Conservation (phyloP, 2,113 vertebrate genomes). For the Megaceryle maxima region DNA sequence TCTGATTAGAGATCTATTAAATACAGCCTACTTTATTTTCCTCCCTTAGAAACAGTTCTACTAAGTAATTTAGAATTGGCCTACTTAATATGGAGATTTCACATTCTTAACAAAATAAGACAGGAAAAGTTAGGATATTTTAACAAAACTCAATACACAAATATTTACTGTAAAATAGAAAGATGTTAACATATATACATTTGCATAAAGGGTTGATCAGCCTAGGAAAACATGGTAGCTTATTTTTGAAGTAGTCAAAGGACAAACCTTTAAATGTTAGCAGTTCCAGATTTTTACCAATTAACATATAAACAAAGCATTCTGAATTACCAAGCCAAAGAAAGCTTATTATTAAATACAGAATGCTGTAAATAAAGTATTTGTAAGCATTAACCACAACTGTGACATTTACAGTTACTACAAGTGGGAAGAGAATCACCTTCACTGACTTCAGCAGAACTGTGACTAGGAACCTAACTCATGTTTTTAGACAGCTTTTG, state of each 20-base stretch:
- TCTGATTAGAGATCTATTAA: neutral
- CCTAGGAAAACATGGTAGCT: neutral
- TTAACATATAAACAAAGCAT: neutral
- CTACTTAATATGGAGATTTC: neutral
- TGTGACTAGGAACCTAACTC: neutral
- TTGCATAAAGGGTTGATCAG: neutral
- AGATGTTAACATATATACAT: neutral
- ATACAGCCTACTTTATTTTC: neutral
- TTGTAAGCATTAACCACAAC: neutral
- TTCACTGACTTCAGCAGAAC: neutral
- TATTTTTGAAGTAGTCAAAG: neutral
- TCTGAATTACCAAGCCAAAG: neutral
- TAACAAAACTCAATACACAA: fast-evolving
- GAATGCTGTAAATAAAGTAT: neutral
- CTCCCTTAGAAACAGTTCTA: neutral
- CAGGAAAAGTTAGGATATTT: neutral
- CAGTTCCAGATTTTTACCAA: neutral
- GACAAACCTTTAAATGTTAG: neutral
- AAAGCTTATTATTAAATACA: neutral
- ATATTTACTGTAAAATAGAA: neutral
- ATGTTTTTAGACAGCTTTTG: neutral
- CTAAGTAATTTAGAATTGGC: neutral
- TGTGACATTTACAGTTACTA: neutral
- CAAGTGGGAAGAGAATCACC: neutral
- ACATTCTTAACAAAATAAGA: neutral